phyloP scores from a whole-genome alignment of 2,888 invertebrate genomes.

The Platerodrilus igneus region DNA sequence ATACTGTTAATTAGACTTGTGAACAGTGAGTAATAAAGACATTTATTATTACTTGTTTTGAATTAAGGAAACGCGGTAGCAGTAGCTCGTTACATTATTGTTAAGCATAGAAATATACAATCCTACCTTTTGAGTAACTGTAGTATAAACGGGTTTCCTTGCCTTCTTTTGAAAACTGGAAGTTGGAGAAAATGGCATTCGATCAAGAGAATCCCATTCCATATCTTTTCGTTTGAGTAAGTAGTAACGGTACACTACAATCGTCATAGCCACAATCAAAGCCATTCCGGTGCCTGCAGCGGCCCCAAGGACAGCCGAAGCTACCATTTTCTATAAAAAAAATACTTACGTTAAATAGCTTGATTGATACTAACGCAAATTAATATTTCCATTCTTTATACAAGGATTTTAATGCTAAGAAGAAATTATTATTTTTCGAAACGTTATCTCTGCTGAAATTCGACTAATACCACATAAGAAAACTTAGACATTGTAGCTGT shows the following conservation, averaged over 20 bases:
- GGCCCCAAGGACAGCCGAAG: slow-evolving; percentile 63
- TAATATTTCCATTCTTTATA: too few species aligned
- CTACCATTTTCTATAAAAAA: slow-evolving; percentile 49
- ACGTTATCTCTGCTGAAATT: too few species aligned
- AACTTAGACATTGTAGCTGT: too few species aligned
- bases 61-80: too few species aligned
- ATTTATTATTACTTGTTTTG: too few species aligned
- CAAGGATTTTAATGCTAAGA: too few species aligned
- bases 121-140: slow-evolving; percentile 39
- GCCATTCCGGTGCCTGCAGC: slow-evolving; percentile 64
- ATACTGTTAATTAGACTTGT: too few species aligned
- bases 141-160: slow-evolving; percentile 36
- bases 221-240: slow-evolving; percentile 54
- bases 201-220: slow-evolving; percentile 53
- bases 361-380: too few species aligned
- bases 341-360: background rate
- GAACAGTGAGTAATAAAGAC: too few species aligned
- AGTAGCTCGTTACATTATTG: too few species aligned
- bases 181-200: slow-evolving; percentile 34
- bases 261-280: slow-evolving; percentile 60
- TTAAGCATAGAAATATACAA: background rate
- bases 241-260: slow-evolving; percentile 64
- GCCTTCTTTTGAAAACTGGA: slow-evolving; percentile 16
- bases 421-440: too few species aligned
- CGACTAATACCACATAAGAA: too few species aligned